phyloP scores from a whole-genome alignment of 2,888 invertebrate species.

The Exephanes ischioxanthus region DNA sequence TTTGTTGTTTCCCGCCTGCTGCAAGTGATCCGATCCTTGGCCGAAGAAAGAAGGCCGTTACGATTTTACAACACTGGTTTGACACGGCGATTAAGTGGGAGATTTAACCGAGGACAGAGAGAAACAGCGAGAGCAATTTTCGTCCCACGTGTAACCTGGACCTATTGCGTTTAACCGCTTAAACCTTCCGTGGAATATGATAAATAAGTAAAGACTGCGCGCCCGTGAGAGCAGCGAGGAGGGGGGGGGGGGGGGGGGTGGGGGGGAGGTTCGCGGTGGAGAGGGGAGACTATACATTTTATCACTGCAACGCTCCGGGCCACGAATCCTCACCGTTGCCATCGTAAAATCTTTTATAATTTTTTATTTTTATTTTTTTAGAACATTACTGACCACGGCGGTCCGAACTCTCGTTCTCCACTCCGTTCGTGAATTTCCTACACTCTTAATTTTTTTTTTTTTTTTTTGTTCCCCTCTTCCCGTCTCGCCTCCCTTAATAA shows the following conservation, averaged over 20 bases:
- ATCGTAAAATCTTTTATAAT: conserved; percentile 55
- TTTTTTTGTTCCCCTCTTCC: background rate
- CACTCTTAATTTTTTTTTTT: background rate
- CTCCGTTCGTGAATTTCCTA: conserved; percentile 61
- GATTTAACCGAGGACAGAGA: conserved; percentile 78
- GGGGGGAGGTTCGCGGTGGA: background rate
- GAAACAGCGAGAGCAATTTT: conserved; percentile 27
- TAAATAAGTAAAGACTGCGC: conserved; percentile 71
- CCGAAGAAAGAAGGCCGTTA: conserved; percentile 41
- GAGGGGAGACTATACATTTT: conserved; percentile 51
- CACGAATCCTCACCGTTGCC: conserved; percentile 32
- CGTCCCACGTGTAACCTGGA: conserved; percentile 43
- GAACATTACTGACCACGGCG: conserved; percentile 51
- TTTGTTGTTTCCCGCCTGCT: background rate
- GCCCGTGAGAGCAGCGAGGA: background rate
- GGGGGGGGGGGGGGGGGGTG: background rate
- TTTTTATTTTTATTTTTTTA: conserved; percentile 14
- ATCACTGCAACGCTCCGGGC: conserved; percentile 22
- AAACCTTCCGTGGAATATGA: conserved; percentile 69
- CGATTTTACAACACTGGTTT: conserved; percentile 82
- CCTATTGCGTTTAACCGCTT: conserved; percentile 43
- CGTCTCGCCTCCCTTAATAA: conserved; percentile 36
- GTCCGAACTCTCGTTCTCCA: conserved; percentile 3
- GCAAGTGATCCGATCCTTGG: conserved; percentile 1
- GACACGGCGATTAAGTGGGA: conserved; percentile 83